Evolutionary conservation across 2,888 invertebrate genomes (phyloP), one percentile per base, ranked within the genome.

Genomic region (Torymus aiolomorphi): DNA sequence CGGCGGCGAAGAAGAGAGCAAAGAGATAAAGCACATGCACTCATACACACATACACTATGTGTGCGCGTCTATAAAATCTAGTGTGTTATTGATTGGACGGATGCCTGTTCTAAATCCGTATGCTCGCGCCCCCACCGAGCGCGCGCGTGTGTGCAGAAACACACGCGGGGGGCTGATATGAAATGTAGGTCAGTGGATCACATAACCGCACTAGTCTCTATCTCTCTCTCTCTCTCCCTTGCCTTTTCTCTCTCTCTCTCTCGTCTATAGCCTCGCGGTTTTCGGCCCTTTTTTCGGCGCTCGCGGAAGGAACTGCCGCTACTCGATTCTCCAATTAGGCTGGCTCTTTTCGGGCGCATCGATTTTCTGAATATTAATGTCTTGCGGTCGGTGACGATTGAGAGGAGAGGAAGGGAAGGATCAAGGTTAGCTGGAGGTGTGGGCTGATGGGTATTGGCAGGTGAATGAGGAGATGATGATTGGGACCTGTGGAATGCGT

Each of bases 111-210:
- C 87, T 86, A 86, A 88, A 88, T 89, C 87, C 86, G 87, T 87
- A 86, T 87, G 81, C 83, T 83, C 83, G 84, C 83, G 83, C 70
- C 54, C 65, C 59, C 73, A 42, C 42, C 42, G 42, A 42, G 42
- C 61, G 49, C 42, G 10, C 24, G 14, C 24, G 10, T 84, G 86
- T 84, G 84, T 86, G 87, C 86, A 42, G 42, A 42, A 42, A 85
- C 85, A 84, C 84, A 85, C 84, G 84, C 84, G 80, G 78, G 84
- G 85, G 83, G 76, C 82, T 82, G 83, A 80, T 78, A 72, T 80
- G 81, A 85, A 86, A 89, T 89, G 88, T 88, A 87, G 89, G 89
- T 89, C 88, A 89, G 84, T 87, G 85, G 87, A 88, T 87, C 88
- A 85, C 84, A 85, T 84, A 87, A 87, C 86, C 86, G 78, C 83